Base-by-base conservation (phyloP, 2,888 invertebrate species). In the Dermolepida albohirtum region DNA sequence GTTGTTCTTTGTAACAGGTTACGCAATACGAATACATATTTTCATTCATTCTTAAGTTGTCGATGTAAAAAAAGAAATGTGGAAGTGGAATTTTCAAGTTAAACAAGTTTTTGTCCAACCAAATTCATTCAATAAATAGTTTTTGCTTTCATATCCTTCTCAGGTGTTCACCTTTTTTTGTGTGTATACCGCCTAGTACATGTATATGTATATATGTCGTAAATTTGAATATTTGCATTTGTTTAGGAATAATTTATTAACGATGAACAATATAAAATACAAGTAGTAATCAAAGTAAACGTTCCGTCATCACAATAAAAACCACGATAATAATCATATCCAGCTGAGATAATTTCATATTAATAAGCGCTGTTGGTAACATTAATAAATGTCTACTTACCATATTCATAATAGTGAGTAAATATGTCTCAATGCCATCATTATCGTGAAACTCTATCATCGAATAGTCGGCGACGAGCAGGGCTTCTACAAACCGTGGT, bases 381-480 rank as follows among this genome's bases (percentile, higher is more conserved):
- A 66, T 44, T 34, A 52, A 47, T 34, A 68, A 62, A 64, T 40
- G 16, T 55, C 40, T 39, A 73, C 84, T 82, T 83, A 88, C 96
- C 93, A 96, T 95, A 81, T 96, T 96, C 94, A 96, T 95, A 73
- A 96, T 92, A 62, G 95, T 95, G 63, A 96, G 86, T 29, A 96
- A 88, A 83, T 96, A 96, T 6, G 90, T 93, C 80, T 94, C 92
- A 73, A 95, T 88, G 79, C 93, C 92, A 76, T 91, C 90, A 76
- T 92, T 88, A 75, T 88, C 86, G 84, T 96, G 95, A 81, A 94
- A 95, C 63, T 92, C 90, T 74, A 92, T 90, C 95, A 96, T 95
- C 73, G 91, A 90, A 65, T 89, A 87, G 85, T 96, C 96, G 41
- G 95, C 95, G 62, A 96, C 96, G 63, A 96, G 88, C 65, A 96